Evolutionary conservation across 2,113 vertebrate genomes (phyloP).

Genomic region (Toxostoma redivivum): DNA sequence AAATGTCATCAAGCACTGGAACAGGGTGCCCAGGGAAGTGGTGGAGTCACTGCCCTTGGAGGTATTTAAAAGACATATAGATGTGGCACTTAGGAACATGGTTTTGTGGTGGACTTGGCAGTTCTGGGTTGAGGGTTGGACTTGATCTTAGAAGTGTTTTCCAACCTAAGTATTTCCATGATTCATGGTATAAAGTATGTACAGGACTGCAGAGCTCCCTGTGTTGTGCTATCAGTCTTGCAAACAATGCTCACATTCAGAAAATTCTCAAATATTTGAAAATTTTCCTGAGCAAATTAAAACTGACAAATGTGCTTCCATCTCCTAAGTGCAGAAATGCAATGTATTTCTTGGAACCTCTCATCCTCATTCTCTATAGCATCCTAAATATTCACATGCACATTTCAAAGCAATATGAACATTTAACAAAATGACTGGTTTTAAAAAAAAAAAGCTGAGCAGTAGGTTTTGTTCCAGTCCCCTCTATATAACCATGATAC

Average conservation of each 20-base stretch:
- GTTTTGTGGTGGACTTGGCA: neutral
- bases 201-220: neutral
- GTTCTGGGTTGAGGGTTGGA: neutral
- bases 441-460: neutral
- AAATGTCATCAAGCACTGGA: neutral
- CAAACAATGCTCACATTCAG: neutral
- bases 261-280: neutral
- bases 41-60: neutral
- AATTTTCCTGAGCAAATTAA: neutral
- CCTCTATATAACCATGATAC: neutral
- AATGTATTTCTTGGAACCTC: neutral
- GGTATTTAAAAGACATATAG: neutral
- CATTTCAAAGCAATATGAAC: neutral
- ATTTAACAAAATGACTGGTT: accelerated
- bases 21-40: neutral
- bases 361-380: neutral
- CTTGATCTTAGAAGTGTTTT: neutral
- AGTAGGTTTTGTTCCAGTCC: neutral
- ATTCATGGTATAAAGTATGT: neutral
- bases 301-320: accelerated
- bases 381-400: neutral
- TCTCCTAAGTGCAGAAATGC: neutral
- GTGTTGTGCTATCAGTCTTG: neutral
- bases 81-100: neutral
- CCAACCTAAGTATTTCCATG: neutral